Evolutionary conservation across 2,888 invertebrate genomes (phyloP).

Genomic region (Drosophila nr. fundita): DNA sequence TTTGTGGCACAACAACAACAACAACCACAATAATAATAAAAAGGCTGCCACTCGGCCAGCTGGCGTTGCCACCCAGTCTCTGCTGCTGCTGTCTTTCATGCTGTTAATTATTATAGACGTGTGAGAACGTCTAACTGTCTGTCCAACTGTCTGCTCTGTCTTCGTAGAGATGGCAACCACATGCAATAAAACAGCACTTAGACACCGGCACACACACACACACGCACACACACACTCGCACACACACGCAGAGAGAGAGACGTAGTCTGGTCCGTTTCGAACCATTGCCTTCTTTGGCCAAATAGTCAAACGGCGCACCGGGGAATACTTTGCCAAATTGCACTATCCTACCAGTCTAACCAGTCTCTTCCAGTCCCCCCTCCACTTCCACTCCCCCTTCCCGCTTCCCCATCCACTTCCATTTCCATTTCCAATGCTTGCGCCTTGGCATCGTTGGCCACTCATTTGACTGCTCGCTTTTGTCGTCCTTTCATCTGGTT

Average conservation of each 20-base stretch:
- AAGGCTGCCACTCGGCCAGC: constrained; percentile 22
- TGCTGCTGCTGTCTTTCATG: constrained; percentile 66
- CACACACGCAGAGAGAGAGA: constrained; percentile 18
- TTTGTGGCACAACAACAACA: constrained; percentile 46
- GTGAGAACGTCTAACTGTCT: constrained; percentile 51
- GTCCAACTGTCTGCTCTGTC: constrained; percentile 51
- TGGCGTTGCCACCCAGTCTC: constrained; percentile 28
- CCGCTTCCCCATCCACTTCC: background rate
- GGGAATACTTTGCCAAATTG: constrained; percentile 80
- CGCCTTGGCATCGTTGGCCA: constrained; percentile 47
- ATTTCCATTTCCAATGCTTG: background rate
- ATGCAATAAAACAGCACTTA: constrained; percentile 80
- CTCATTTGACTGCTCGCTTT: constrained; percentile 71
- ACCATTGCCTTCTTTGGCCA: constrained; percentile 38
- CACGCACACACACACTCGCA: background rate
- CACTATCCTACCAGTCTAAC: constrained; percentile 50
- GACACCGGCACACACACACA: constrained; percentile 44
- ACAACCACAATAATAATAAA: background rate
- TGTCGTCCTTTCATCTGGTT: constrained; percentile 55
- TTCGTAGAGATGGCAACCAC: constrained; percentile 55
- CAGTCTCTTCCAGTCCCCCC: background rate
- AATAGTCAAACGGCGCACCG: constrained; percentile 70
- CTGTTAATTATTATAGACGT: constrained; percentile 84
- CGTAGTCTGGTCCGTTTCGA: constrained; percentile 28
- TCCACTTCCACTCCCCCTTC: background rate